Conservation (phyloP, 2,113 vertebrate species). For the Serinus canaria region DNA sequence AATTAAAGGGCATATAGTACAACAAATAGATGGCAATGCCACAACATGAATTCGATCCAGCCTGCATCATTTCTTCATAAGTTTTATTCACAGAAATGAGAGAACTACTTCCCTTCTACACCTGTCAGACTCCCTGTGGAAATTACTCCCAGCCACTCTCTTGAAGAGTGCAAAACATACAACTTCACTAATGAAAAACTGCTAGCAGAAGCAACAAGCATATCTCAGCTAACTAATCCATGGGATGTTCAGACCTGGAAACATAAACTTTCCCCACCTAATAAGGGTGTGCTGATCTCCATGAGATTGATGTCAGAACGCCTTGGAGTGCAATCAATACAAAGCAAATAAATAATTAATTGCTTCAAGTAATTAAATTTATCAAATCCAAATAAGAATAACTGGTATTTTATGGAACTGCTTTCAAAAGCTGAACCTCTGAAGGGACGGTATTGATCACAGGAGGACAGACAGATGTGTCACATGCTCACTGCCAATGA, state of each 20-base stretch:
- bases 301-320: slow-evolving; percentile 43
- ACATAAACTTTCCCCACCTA: slow-evolving; percentile 55
- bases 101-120: not conserved
- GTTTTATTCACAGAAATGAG: slow-evolving; percentile 19
- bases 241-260: slow-evolving; percentile 22
- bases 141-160: not conserved
- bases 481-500: slow-evolving; percentile 18
- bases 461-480: slow-evolving; percentile 65
- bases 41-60: not conserved
- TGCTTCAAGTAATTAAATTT: slow-evolving; percentile 70
- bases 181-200: slow-evolving; percentile 9
- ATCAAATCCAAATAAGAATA: slow-evolving; percentile 73
- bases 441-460: slow-evolving; percentile 63
- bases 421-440: slow-evolving; percentile 45
- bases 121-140: not conserved
- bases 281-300: slow-evolving; percentile 49
- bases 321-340: slow-evolving; percentile 61
- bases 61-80: slow-evolving; percentile 10
- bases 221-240: slow-evolving; percentile 45
- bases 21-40: not conserved
- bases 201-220: slow-evolving; percentile 48
- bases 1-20: slow-evolving; percentile 24
- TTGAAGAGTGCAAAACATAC: not conserved
- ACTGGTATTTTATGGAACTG: slow-evolving; percentile 64
- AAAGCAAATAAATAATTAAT: slow-evolving; percentile 74